Evolutionary conservation across 1,140 invertebrate species (phyloP).

Genomic region (Sipha flava): DNA sequence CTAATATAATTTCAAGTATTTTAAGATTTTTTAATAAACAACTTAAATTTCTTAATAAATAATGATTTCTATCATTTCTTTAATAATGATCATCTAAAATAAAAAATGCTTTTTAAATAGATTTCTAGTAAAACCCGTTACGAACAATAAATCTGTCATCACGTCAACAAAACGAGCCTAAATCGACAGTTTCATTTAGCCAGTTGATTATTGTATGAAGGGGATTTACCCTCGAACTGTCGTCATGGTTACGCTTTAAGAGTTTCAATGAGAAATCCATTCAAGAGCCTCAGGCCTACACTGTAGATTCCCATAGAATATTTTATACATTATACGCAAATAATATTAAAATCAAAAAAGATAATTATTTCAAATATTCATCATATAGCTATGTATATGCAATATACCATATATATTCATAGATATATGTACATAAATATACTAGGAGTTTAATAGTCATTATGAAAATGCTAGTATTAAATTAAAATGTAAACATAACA

Average conservation of each 20-base stretch:
- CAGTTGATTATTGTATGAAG: slow-evolving; percentile 11
- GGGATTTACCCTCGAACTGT: slow-evolving; percentile 25
- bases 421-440: no score
- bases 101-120: no score
- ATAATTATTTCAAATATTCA: no score
- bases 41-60: background rate
- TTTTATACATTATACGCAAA: background rate
- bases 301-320: background rate
- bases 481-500: no score
- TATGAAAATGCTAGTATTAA: no score
- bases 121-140: background rate
- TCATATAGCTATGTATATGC: background rate
- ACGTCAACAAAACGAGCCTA: background rate
- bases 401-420: background rate
- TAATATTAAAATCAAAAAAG: background rate
- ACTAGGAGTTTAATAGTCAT: no score
- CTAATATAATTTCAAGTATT: no score
- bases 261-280: slow-evolving; percentile 24
- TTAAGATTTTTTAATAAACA: background rate
- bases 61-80: no score
- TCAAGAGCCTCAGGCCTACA: background rate
- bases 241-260: background rate
- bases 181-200: slow-evolving; percentile 33
- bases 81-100: no score
- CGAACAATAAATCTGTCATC: slow-evolving; percentile 15